Evolutionary conservation across 2,797 vertebrate species (phyloP).

Genomic region (Sebastes cheni): DNA sequence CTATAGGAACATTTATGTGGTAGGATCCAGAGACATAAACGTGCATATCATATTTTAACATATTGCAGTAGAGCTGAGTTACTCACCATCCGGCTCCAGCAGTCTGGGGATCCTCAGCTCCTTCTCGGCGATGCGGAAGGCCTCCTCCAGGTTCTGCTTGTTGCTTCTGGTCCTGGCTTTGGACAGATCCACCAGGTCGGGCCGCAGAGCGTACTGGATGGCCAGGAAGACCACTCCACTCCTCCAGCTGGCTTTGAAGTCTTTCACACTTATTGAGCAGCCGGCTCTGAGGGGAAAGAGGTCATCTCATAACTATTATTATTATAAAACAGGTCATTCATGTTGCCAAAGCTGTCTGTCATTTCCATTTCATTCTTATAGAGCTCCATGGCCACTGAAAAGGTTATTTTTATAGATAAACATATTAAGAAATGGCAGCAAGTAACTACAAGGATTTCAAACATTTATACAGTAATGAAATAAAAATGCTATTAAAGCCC

Average conservation of each 20-base stretch:
- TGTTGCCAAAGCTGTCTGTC: neutral
- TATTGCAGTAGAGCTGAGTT: too few species aligned
- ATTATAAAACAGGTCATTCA: too few species aligned
- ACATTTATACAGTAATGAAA: neutral
- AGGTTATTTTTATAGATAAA: neutral
- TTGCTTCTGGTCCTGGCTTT: constrained; percentile 86
- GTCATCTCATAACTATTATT: neutral
- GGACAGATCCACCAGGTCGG: constrained; percentile 88
- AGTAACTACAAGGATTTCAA: neutral
- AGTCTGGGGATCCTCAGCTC: constrained; percentile 91
- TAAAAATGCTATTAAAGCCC: neutral
- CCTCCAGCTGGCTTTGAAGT: constrained; percentile 95
- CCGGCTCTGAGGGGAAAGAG: constrained; percentile 67
- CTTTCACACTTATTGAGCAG: constrained; percentile 84
- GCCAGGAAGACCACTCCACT: constrained; percentile 92
- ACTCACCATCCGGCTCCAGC: constrained; percentile 91
- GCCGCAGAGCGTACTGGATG: constrained; percentile 87
- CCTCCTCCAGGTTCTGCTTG: constrained; percentile 92
- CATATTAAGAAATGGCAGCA: neutral
- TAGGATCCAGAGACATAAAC: neutral
- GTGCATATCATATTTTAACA: neutral
- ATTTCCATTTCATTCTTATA: neutral
- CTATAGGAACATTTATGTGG: neutral
- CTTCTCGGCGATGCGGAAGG: constrained; percentile 88
- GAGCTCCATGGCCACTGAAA: neutral